Percentiles rank a stretch among this genome's conserved stretches.
These are phyloP conservation scores for Sericinus montela DNA, from an alignment of 2,888 invertebrate genomes.

Conservation along the genomic window DNA sequence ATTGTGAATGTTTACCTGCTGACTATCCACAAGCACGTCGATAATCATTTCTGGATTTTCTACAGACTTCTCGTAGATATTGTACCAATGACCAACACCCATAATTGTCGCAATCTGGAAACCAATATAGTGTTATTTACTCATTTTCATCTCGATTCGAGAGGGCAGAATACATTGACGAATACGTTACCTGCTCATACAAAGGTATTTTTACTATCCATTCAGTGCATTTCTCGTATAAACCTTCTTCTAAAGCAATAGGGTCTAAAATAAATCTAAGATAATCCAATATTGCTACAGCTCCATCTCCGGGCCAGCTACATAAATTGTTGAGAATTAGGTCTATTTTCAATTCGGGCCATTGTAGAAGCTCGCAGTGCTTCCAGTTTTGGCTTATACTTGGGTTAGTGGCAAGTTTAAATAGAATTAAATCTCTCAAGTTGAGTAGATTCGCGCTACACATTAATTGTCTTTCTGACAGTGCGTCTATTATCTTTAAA, in stretches of 20 bases:
- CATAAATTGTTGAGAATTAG: conserved; percentile 75
- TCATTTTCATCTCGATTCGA: too few species aligned
- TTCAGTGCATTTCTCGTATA: conserved; percentile 66
- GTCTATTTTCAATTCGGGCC: conserved; percentile 68
- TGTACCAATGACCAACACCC: conserved; percentile 79
- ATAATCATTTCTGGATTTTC: conserved; percentile 76
- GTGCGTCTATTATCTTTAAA: conserved; percentile 74
- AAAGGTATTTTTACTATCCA: conserved; percentile 82
- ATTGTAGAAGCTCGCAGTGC: conserved; percentile 73
- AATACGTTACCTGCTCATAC: conserved; percentile 76
- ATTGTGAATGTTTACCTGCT: conserved; percentile 51
- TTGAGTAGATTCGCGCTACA: conserved; percentile 74
- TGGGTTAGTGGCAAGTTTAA: conserved; percentile 75
- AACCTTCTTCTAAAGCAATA: conserved; percentile 60
- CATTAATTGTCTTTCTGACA: conserved; percentile 77
- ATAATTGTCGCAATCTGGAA: conserved; percentile 77
- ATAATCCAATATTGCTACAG: conserved; percentile 70
- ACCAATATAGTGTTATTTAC: too few species aligned
- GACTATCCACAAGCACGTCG: conserved; percentile 74
- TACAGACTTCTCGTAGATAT: conserved; percentile 75
- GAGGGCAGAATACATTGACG: too few species aligned
- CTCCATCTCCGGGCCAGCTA: conserved; percentile 78
- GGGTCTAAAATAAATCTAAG: conserved; percentile 63
- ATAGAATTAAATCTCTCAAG: conserved; percentile 80
- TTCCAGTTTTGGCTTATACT: conserved; percentile 68